Base-by-base conservation (phyloP, 2,797 vertebrate genomes). In the Dicrostonyx torquatus region DNA sequence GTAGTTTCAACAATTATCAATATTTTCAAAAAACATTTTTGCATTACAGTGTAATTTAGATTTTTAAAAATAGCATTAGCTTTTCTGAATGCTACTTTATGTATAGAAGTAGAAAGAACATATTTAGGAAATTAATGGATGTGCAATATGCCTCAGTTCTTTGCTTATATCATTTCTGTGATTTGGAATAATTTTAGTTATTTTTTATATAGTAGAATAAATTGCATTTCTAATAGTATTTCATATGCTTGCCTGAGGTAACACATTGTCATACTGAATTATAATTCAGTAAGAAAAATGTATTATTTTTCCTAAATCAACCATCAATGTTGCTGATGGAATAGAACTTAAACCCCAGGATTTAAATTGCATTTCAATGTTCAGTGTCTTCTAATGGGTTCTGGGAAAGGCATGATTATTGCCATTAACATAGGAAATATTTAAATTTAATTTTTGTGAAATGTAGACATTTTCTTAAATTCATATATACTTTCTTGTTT, bases 191-290 rank as follows among this genome's bases (percentile, higher is more conserved):
- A 86, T 96, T 96, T 97, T 94, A 95, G 95, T 96, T 96, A 90
- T 97, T 96, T 97, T 95, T 97, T 95, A 96, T 93, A 87, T 66
- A 58, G 90, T 96, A 95, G 90, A 96, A 97, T 96, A 97, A 96
- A 97, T 97, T 96, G 58, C 90, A 96, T 93, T 97, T 97, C 93
- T 79, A 97, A 97, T 93, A 96, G 85, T 80, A 95, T 96, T 75
- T 97, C 88, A 91, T 96, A 93, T 97, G 85, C 70, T 97, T 97
- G 95, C 96, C 93, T 93, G 93, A 96, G 93, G 96, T 96, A 94
- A 96, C 45, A 76, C 91, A 95, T 95, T 95, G 85, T 90, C 82
- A 83, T 64, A 75, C 7, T 96, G 84, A 91, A 97, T 96, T 95
- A 94, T 88, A 96, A 96, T 96, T 95, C 70, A 92, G 40, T 93